Percentiles rank a stretch among this genome's conserved stretches.
Evolutionary conservation across 2,797 vertebrate genomes (phyloP).

Genomic region (Typhlichthys eigenmanni): DNA sequence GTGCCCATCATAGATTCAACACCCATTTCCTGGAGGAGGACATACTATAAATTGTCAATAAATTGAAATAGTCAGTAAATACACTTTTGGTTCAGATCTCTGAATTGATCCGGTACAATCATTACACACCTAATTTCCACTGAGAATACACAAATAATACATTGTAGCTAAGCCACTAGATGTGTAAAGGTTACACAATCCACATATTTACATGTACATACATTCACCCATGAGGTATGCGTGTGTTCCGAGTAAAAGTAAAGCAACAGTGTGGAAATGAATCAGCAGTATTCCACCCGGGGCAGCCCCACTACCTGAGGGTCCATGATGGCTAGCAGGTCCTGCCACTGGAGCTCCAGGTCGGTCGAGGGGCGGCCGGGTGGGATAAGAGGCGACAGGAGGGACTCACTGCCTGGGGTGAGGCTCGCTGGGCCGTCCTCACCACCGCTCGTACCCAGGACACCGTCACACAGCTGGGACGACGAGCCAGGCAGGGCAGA

Average conservation of each 20-base stretch:
- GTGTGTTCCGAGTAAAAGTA: too few species aligned
- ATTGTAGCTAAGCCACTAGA: neutral
- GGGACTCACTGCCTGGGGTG: conserved; percentile 51
- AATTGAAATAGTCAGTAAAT: neutral
- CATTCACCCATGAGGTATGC: too few species aligned
- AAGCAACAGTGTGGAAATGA: too few species aligned
- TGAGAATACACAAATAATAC: neutral
- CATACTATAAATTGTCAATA: neutral
- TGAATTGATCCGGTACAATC: too few species aligned
- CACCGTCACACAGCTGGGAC: conserved; percentile 74
- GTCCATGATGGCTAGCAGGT: conserved; percentile 91
- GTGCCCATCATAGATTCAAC: conserved; percentile 59
- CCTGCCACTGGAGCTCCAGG: conserved; percentile 93
- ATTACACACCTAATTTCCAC: too few species aligned
- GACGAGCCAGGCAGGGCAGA: conserved; percentile 7
- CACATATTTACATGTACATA: neutral
- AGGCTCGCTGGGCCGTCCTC: conserved; percentile 63
- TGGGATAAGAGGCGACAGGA: conserved; percentile 73
- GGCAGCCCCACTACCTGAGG: conserved; percentile 79
- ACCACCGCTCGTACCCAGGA: conserved; percentile 64
- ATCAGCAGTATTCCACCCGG: too few species aligned
- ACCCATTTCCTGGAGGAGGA: conserved; percentile 80
- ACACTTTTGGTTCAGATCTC: neutral
- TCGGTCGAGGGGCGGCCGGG: conserved; percentile 77
- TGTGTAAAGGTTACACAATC: neutral